These are phyloP conservation scores for Belonocnema kinseyi DNA, from an alignment of 1,140 invertebrate species.

Conservation along the genomic window DNA sequence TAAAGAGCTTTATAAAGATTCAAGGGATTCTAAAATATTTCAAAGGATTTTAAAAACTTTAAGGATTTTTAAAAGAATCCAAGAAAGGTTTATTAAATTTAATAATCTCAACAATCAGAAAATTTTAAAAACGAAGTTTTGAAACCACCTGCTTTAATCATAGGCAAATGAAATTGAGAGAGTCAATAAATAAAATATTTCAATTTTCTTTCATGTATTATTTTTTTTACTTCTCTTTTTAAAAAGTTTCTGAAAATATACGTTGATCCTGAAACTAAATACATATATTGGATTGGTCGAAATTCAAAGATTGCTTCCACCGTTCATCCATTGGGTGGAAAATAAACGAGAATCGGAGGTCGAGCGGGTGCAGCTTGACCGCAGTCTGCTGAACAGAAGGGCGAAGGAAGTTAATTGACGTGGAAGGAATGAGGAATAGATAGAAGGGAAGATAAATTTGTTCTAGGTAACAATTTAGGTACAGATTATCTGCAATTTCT, in stretches of 20 bases:
- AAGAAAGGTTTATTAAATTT: too few relatives aligned
- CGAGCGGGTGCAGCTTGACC: neutral
- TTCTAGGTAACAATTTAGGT: neutral
- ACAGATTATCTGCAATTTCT: neutral
- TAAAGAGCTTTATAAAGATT: too few relatives aligned
- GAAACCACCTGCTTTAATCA: too few relatives aligned
- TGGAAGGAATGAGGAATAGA: neutral
- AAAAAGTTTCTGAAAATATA: neutral
- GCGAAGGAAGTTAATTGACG: neutral
- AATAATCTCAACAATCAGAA: too few relatives aligned
- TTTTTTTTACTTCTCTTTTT: too few relatives aligned
- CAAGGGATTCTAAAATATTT: too few relatives aligned
- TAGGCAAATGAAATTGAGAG: too few relatives aligned
- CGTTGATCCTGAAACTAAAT: neutral
- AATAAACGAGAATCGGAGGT: constrained; percentile 6
- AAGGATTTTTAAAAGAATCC: too few relatives aligned
- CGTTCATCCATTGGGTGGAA: neutral
- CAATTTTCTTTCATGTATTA: too few relatives aligned
- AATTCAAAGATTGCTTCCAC: neutral
- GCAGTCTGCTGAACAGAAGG: neutral
- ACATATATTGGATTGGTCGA: neutral
- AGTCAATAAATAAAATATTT: too few relatives aligned
- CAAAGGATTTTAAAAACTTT: too few relatives aligned
- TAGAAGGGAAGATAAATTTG: neutral
- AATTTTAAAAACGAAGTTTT: too few relatives aligned